phyloP scores from a whole-genome alignment of 2,797 vertebrate species.

The Anableps anableps region DNA sequence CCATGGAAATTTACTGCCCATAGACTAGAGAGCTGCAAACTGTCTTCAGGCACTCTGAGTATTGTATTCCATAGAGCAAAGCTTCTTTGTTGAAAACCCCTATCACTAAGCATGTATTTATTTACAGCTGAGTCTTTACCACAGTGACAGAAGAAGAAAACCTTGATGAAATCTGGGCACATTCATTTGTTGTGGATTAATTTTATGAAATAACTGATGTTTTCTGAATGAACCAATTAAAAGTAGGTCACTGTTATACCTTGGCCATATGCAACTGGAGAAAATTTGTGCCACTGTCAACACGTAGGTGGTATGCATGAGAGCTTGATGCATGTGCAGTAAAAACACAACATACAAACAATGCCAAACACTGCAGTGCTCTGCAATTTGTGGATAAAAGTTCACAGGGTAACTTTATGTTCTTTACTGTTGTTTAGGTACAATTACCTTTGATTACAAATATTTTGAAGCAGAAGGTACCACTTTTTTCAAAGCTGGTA shows the following conservation, averaged over 20 bases:
- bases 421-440: conserved; percentile 40
- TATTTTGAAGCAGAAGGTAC: conserved; percentile 31
- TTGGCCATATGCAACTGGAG: not conserved
- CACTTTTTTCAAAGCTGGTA: conserved; percentile 28
- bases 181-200: not conserved
- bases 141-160: not conserved
- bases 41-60: not conserved
- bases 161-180: not conserved
- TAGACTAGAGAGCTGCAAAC: not conserved
- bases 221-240: not conserved
- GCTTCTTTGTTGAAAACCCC: conserved; percentile 6
- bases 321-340: conserved; percentile 22
- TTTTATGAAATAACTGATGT: not conserved
- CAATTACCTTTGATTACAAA: conserved; percentile 41
- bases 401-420: conserved; percentile 25
- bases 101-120: conserved; percentile 1
- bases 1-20: not conserved
- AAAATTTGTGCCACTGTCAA: conserved; percentile 20
- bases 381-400: conserved; percentile 53
- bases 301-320: conserved; percentile 43
- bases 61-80: conserved; percentile 2
- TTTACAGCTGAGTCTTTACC: not conserved
- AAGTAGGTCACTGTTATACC: not conserved
- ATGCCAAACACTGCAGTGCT: conserved; percentile 27
- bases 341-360: conserved; percentile 46